These are phyloP conservation scores for Anthophora plumipes DNA, from an alignment of 2,888 invertebrate genomes.

Conservation along the genomic window DNA sequence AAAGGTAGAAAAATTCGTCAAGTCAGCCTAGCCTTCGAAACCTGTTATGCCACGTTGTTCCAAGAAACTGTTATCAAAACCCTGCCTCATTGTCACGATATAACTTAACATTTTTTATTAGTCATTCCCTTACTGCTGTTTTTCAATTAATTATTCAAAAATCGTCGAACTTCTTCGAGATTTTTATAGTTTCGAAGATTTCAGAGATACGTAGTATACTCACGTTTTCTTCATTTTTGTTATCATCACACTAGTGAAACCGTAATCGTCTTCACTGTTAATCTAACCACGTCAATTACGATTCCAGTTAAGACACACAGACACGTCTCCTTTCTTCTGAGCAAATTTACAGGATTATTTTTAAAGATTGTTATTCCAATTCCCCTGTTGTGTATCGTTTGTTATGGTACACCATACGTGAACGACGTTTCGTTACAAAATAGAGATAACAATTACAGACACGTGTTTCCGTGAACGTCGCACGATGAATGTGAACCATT, in stretches of 20 bases:
- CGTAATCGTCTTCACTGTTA: neutral
- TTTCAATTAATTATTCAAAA: neutral
- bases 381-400: neutral
- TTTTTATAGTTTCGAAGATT: too few relatives aligned
- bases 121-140: neutral
- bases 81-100: neutral
- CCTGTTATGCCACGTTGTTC: neutral
- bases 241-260: neutral
- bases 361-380: slow-evolving; percentile 11
- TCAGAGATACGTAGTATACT: neutral
- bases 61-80: neutral
- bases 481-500: slow-evolving; percentile 70
- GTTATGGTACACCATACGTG: neutral
- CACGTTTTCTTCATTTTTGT: neutral
- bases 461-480: slow-evolving; percentile 55
- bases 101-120: neutral
- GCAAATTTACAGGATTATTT: neutral
- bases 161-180: neutral
- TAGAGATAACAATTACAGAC: slow-evolving; percentile 48
- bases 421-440: slow-evolving; percentile 37
- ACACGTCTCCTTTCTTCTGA: neutral
- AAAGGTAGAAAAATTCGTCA: neutral
- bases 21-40: slow-evolving; percentile 19
- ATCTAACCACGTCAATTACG: neutral
- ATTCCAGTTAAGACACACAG: neutral